Conservation (phyloP, 1,140 invertebrate genomes). For the Drosophila orosa region DNA sequence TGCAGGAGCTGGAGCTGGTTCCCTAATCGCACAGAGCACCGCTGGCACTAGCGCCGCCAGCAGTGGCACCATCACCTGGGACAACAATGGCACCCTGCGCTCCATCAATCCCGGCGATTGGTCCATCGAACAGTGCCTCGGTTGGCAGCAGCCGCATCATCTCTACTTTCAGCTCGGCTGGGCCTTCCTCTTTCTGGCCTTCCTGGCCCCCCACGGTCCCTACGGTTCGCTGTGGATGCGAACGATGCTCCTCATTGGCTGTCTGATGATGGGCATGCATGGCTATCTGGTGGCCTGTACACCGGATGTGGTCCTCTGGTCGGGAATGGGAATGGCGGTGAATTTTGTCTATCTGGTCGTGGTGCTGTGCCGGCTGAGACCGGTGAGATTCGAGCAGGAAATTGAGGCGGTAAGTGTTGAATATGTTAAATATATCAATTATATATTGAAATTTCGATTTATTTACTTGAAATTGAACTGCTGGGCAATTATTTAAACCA, state of each 20-base stretch:
- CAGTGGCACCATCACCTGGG: slow-evolving; percentile 79
- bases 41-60: slow-evolving; percentile 67
- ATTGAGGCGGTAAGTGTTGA: slow-evolving; percentile 93
- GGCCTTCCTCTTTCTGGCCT: slow-evolving; percentile 91
- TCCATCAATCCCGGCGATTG: slow-evolving; percentile 81
- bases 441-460: too few species aligned
- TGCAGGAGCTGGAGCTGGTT: slow-evolving; percentile 53
- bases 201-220: slow-evolving; percentile 91
- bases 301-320: slow-evolving; percentile 94
- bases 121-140: slow-evolving; percentile 86
- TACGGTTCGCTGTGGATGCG: slow-evolving; percentile 92
- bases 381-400: slow-evolving; percentile 93
- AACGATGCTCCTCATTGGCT: slow-evolving; percentile 90
- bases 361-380: slow-evolving; percentile 92
- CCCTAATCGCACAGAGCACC: slow-evolving; percentile 68
- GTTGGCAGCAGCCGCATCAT: slow-evolving; percentile 88
- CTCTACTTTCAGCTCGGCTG: slow-evolving; percentile 93
- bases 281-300: slow-evolving; percentile 93
- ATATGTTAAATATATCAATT: too few species aligned
- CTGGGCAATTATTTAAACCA: too few species aligned
- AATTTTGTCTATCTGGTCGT: slow-evolving; percentile 93
- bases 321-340: slow-evolving; percentile 91
- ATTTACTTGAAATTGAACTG: too few species aligned
- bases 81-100: slow-evolving; percentile 81
- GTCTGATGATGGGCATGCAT: slow-evolving; percentile 91